phyloP scores from a whole-genome alignment of 1,140 invertebrate genomes.

The Aphelenchoides besseyi region DNA sequence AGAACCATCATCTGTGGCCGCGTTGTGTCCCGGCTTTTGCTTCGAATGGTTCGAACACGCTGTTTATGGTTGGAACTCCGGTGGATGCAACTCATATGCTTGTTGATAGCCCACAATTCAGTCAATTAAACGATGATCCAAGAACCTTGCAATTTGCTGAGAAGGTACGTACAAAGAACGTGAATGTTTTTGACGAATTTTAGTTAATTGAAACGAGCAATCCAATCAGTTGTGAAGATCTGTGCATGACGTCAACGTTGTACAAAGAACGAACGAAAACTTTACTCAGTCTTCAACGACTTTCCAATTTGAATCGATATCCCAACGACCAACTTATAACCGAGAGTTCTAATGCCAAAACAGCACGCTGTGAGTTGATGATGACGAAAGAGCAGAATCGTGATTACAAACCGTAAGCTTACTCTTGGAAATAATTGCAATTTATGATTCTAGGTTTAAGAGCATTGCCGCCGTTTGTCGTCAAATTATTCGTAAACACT shows the following conservation, averaged over 20 bases:
- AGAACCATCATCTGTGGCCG: conserved; percentile 3
- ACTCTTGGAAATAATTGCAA: background rate
- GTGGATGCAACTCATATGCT: background rate
- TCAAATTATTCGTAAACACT: background rate
- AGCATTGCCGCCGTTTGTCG: background rate
- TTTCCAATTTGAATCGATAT: background rate
- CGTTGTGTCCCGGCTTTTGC: background rate
- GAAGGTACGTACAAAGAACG: background rate
- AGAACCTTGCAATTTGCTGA: background rate
- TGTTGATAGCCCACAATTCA: background rate
- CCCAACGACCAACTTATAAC: background rate
- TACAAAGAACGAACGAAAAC: background rate
- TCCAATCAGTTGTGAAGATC: background rate
- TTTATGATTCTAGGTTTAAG: background rate
- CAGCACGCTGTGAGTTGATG: background rate
- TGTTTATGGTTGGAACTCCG: background rate
- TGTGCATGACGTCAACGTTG: background rate
- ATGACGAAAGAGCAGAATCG: background rate
- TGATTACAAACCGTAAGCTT: background rate
- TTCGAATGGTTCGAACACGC: background rate
- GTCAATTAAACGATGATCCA: background rate
- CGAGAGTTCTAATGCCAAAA: background rate
- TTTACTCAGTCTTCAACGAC: background rate
- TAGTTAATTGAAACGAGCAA: background rate
- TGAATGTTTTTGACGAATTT: background rate